Evolutionary conservation across 2,113 vertebrate genomes (phyloP), one percentile per base, ranked within the genome.

Genomic region (Pithys albifrons): DNA sequence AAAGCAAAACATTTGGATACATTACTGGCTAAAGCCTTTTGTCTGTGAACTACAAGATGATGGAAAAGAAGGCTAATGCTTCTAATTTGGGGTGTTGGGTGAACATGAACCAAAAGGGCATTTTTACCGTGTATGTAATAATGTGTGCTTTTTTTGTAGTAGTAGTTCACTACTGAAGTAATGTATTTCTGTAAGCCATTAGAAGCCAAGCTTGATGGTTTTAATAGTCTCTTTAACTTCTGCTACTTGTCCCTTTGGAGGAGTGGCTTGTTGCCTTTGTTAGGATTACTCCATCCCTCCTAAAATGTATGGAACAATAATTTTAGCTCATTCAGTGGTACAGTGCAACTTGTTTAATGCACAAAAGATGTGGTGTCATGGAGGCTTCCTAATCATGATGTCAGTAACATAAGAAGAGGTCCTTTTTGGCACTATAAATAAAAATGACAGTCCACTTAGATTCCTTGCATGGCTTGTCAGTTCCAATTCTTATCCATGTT

Each of bases 401-500:
- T 89, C 37, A 46, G 79, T 67, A 95, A 91, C 62, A 58, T 91
- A 87, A 97, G 95, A 94, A 67, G 74, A 73, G 15, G 31, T 64
- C 27, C 37, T 95, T 95, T 95, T 78, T 87, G 93, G 94, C 52
- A 54, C n/a, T 41, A 39, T 94, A 89, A 93, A 89, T 89, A 95
- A 96, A 95, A 92, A 92, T 69, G 84, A 96, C 80, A 93, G 74
- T 77, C 89, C 91, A 96, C 93, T 97, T 96, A 94, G 87, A 95
- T 94, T 93, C 73, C 90, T 84, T 48, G 52, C 88, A 64, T 84
- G 82, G 57, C 95, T 96, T 97, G 93, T 96, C 87, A 96, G 74
- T 89, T 97, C 92, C 91, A 88, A 73, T 95, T 96, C 89, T 95
- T 83, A 70, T 90, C 91, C 66, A 8, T 23, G 41, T 80, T 96